Percentiles rank a stretch among this genome's conserved stretches.
These are phyloP conservation scores for Alosa sapidissima DNA, from an alignment of 2,797 vertebrate genomes.

Conservation along the genomic window DNA sequence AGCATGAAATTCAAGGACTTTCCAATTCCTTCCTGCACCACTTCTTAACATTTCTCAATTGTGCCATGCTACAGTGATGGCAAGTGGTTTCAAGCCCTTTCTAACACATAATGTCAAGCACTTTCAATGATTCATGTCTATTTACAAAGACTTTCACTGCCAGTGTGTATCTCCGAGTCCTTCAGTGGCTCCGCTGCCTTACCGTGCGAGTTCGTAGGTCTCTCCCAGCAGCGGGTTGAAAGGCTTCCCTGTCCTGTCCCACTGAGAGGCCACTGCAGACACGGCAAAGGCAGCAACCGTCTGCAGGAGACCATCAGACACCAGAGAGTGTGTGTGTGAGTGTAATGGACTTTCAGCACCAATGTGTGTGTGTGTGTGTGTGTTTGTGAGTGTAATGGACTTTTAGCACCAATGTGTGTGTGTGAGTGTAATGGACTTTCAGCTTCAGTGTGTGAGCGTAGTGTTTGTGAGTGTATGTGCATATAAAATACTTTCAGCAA, in stretches of 20 bases:
- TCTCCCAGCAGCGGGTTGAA: slow-evolving; percentile 97
- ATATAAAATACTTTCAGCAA: too few species aligned
- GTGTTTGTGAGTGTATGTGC: too few species aligned
- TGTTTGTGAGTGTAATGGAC: background rate
- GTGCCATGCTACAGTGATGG: background rate
- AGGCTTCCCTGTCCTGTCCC: slow-evolving; percentile 98
- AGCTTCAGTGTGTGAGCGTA: background rate
- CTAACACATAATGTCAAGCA: too few species aligned
- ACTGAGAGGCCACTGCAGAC: slow-evolving; percentile 96
- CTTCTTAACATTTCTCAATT: too few species aligned
- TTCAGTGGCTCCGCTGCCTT: slow-evolving; percentile 26
- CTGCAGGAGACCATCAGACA: slow-evolving; percentile 61
- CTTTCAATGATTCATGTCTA: too few species aligned
- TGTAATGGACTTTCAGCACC: too few species aligned
- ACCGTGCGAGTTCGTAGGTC: slow-evolving; percentile 93
- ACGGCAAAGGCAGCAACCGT: slow-evolving; percentile 95
- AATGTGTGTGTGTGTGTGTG: background rate
- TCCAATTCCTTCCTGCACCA: too few species aligned
- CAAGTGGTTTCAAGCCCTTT: too few species aligned
- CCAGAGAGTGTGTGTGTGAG: background rate
- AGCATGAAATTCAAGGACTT: too few species aligned
- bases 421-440: background rate
- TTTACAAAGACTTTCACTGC: background rate
- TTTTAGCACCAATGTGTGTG: background rate
- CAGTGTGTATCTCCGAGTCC: background rate